These are phyloP conservation scores for Pyrrhia umbra DNA, from an alignment of 2,888 invertebrate genomes.

Conservation along the genomic window DNA sequence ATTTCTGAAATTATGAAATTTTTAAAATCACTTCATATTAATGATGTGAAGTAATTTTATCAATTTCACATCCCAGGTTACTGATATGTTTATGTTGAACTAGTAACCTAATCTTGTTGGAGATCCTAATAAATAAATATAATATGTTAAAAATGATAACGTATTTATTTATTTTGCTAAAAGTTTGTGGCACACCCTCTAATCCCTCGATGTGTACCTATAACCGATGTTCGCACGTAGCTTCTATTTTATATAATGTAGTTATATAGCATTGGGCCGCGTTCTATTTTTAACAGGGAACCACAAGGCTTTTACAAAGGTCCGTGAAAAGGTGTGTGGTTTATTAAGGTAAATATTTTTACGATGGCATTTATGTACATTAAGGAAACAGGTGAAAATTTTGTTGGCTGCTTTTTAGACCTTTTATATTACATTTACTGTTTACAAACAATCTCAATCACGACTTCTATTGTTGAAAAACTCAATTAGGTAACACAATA, in stretches of 20 bases:
- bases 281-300: slow-evolving; percentile 36
- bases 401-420: neutral
- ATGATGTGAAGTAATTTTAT: too few relatives aligned
- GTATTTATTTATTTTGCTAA: slow-evolving; percentile 14
- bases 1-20: too few relatives aligned
- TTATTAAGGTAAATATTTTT: slow-evolving; percentile 32
- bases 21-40: too few relatives aligned
- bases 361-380: slow-evolving; percentile 22
- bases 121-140: too few relatives aligned
- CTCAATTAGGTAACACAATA: too few relatives aligned
- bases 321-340: slow-evolving; percentile 27
- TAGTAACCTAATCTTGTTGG: too few relatives aligned
- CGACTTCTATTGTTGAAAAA: neutral
- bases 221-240: slow-evolving; percentile 4
- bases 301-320: slow-evolving; percentile 32
- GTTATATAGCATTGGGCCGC: neutral
- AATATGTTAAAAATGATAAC: neutral
- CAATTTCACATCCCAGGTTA: too few relatives aligned
- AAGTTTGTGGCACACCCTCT: slow-evolving; percentile 2
- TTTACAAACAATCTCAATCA: neutral
- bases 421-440: neutral
- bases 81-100: too few relatives aligned
- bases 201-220: slow-evolving; percentile 8
- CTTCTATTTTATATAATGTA: slow-evolving; percentile 21
- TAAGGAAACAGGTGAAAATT: neutral